Conservation (phyloP, 1,140 invertebrate species). For the Ceratosolen solmsi region DNA sequence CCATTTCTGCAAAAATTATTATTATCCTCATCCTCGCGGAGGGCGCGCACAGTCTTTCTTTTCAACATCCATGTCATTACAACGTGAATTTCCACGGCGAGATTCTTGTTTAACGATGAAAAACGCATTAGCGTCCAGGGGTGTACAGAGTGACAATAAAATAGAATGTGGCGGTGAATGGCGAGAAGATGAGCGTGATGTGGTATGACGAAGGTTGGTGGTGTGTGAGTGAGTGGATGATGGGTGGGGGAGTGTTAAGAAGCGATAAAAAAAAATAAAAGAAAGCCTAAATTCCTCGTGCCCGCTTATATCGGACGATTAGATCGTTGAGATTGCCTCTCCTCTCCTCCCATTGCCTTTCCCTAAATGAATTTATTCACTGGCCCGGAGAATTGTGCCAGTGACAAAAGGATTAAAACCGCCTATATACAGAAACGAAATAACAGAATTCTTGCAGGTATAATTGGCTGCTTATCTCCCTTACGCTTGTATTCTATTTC, state of each 20-base stretch:
- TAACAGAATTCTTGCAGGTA: constrained; percentile 14
- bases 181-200: neutral
- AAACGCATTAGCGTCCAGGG: constrained; percentile 35
- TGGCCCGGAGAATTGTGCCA: neutral
- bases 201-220: neutral
- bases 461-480: constrained; percentile 48
- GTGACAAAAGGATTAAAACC: constrained; percentile 4
- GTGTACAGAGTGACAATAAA: constrained; percentile 12
- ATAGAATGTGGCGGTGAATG: neutral
- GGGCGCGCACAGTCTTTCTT: neutral
- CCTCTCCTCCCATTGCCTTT: neutral
- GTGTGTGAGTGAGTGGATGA: neutral
- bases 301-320: constrained; percentile 30
- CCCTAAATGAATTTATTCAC: constrained; percentile 41
- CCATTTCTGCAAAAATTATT: constrained; percentile 18
- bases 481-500: neutral
- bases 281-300: constrained; percentile 34
- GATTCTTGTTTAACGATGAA: constrained; percentile 41
- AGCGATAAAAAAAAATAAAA: neutral
- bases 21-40: neutral
- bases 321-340: constrained; percentile 40
- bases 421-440: neutral
- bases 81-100: constrained; percentile 21
- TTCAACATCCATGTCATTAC: constrained; percentile 23
- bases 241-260: neutral